Conservation (phyloP, 2,888 invertebrate genomes). For the Lepetodrilus schrolli region DNA sequence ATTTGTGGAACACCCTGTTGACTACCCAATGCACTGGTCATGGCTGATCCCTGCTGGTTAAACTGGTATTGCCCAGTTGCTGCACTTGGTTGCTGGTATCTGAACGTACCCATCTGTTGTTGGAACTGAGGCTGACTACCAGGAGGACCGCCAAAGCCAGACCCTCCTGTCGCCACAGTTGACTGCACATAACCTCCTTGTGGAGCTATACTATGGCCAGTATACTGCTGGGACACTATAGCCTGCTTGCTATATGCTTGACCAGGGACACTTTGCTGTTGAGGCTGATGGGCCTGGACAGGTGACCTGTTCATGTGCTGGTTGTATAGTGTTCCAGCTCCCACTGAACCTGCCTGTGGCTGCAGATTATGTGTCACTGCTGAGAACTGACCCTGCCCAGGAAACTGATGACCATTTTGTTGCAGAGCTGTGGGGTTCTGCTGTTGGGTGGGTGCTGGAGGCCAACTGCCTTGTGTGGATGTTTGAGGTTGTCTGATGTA, state of each 20-base stretch:
- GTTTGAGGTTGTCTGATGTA: background rate
- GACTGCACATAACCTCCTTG: too few relatives aligned
- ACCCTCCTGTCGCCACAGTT: too few relatives aligned
- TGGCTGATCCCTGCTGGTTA: background rate
- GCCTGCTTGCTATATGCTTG: background rate
- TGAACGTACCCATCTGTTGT: background rate
- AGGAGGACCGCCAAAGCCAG: background rate
- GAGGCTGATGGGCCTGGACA: background rate
- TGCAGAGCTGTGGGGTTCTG: background rate
- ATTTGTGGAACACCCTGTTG: background rate
- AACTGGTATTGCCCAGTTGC: background rate
- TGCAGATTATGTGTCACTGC: too few relatives aligned
- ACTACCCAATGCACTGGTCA: background rate
- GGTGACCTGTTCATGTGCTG: too few relatives aligned
- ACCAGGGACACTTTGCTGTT: background rate
- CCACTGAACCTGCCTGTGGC: too few relatives aligned
- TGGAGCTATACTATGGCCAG: too few relatives aligned
- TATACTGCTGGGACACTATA: background rate
- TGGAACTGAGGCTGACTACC: background rate
- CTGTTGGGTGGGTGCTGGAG: conserved; percentile 29
- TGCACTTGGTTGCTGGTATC: background rate
- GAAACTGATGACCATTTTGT: background rate
- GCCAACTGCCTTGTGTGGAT: background rate
- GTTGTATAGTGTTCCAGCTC: too few relatives aligned
- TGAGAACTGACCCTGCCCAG: conserved; percentile 5